Evolutionary conservation across 2,797 vertebrate genomes (phyloP).

Genomic region (Ctenosaura bakeri): DNA sequence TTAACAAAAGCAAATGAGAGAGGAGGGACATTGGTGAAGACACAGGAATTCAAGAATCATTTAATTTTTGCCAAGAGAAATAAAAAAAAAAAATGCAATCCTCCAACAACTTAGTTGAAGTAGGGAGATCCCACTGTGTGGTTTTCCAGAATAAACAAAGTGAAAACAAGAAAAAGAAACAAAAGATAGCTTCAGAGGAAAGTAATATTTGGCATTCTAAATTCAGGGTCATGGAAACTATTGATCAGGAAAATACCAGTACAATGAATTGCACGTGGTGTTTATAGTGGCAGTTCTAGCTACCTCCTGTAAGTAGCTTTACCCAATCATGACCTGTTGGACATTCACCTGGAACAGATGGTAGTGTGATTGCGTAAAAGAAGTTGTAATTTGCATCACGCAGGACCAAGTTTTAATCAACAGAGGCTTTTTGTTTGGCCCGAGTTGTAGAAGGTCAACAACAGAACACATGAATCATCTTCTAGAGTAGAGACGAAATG

Average conservation of each 20-base stretch:
- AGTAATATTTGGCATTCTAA: conserved; percentile 25
- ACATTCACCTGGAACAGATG: conserved; percentile 1
- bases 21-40: background rate
- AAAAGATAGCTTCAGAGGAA: background rate
- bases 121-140: background rate
- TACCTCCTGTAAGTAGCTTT: background rate
- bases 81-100: conserved; percentile 1
- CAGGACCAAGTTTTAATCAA: conserved; percentile 30
- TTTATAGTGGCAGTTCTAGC: background rate
- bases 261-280: background rate
- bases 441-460: conserved; percentile 25
- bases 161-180: background rate
- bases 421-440: background rate
- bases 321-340: background rate
- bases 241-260: background rate
- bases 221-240: too few relatives aligned
- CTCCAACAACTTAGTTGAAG: background rate
- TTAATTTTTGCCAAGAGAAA: background rate
- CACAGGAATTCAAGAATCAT: conserved; percentile 23
- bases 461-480: conserved; percentile 62
- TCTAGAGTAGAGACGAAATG: background rate
- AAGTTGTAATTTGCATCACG: conserved; percentile 37
- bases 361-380: background rate
- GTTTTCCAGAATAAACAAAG: background rate
- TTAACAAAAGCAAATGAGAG: conserved; percentile 53